A percentile compares a stretch with the other conserved stretches of the same genome.
Conservation (phyloP, 2,113 vertebrate species). For the Eulemur macaco region DNA sequence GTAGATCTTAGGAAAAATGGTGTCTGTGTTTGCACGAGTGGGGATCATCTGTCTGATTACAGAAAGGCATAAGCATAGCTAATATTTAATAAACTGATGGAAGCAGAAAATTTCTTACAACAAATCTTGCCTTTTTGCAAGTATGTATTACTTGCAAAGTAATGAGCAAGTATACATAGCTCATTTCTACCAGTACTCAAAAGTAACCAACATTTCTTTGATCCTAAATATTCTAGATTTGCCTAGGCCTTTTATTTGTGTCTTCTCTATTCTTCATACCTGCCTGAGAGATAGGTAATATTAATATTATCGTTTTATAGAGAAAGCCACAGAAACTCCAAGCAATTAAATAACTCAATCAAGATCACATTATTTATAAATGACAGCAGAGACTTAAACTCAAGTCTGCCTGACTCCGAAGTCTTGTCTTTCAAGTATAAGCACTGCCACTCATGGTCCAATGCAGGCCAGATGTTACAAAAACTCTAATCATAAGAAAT, state of each 20-base stretch:
- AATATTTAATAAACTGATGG: background rate
- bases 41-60: background rate
- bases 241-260: background rate
- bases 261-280: background rate
- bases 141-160: too few relatives aligned
- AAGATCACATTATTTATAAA: background rate
- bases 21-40: background rate
- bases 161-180: background rate
- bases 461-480: background rate
- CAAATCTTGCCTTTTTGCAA: background rate
- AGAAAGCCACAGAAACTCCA: slow-evolving; percentile 28
- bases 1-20: background rate
- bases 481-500: background rate
- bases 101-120: background rate
- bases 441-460: background rate
- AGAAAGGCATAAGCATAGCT: background rate
- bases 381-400: background rate
- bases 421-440: background rate
- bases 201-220: background rate
- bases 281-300: background rate
- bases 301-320: slow-evolving; percentile 12
- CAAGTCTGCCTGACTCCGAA: background rate
- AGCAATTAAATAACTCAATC: background rate
- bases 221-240: background rate
- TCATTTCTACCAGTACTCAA: background rate